phyloP scores from a whole-genome alignment of 2,113 vertebrate species.

The Alexandromys fortis region DNA sequence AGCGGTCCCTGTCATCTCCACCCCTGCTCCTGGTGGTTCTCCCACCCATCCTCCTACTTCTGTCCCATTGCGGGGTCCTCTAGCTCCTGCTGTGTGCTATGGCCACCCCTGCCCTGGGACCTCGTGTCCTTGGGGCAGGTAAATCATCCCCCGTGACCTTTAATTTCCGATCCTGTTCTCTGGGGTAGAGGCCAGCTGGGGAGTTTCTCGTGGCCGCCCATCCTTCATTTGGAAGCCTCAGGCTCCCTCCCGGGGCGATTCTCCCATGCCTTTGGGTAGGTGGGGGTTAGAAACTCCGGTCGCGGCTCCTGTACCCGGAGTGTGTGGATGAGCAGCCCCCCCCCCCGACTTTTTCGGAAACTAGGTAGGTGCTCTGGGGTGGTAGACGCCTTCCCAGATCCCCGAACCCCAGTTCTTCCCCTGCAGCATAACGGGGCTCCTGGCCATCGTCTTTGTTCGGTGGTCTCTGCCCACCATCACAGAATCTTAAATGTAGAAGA shows the following conservation, averaged over 20 bases:
- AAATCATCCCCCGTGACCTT: neutral
- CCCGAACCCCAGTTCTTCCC: neutral
- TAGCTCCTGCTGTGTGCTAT: neutral
- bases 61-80: fast-evolving
- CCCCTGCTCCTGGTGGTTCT: too few species aligned
- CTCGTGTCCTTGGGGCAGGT: neutral
- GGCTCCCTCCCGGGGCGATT: neutral
- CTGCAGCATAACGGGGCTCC: neutral
- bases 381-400: neutral
- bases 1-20: neutral
- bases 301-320: neutral
- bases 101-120: neutral
- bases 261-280: neutral
- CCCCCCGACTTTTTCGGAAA: neutral
- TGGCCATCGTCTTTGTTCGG: slow-evolving; percentile 54
- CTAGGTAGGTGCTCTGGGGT: neutral
- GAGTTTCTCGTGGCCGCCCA: neutral
- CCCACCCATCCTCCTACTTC: too few species aligned
- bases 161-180: neutral
- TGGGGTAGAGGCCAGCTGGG: neutral
- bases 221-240: neutral
- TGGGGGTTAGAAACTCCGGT: neutral
- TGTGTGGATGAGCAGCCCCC: neutral
- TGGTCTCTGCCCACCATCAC: slow-evolving; percentile 6
- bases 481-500: neutral